phyloP scores from a whole-genome alignment of 2,888 invertebrate species.

The Nemoura dubitans region DNA sequence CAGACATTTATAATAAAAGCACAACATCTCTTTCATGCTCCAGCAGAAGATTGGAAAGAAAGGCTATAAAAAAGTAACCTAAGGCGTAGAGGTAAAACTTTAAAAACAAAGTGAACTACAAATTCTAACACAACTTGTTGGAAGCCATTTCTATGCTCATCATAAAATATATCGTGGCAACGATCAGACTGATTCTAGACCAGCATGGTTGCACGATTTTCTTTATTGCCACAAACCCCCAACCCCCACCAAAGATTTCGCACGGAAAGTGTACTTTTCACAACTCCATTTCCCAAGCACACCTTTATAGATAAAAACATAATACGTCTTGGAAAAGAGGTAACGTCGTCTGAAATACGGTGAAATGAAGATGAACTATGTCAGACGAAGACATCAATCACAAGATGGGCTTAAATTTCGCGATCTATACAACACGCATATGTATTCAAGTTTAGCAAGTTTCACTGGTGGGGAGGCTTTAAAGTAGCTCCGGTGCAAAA shows the following conservation, averaged over 20 bases:
- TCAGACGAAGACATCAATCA: slow-evolving; percentile 33
- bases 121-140: background rate
- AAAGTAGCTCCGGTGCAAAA: background rate
- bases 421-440: background rate
- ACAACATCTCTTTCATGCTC: background rate
- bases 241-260: background rate
- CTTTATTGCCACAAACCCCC: background rate
- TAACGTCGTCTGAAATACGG: background rate
- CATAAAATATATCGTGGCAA: slow-evolving; percentile 5
- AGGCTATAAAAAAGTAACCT: background rate
- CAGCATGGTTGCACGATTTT: background rate
- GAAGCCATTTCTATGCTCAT: background rate
- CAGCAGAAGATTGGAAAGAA: background rate
- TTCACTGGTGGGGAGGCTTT: background rate
- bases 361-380: slow-evolving; percentile 9
- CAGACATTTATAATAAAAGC: background rate
- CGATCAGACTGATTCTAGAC: background rate
- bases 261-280: background rate
- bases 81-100: background rate
- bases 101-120: background rate
- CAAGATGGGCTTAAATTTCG: background rate
- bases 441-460: background rate
- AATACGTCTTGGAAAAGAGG: background rate
- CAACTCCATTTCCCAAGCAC: background rate
- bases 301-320: background rate